Evolutionary conservation across 2,888 invertebrate species (phyloP).

Genomic region (Therioaphis trifolii): DNA sequence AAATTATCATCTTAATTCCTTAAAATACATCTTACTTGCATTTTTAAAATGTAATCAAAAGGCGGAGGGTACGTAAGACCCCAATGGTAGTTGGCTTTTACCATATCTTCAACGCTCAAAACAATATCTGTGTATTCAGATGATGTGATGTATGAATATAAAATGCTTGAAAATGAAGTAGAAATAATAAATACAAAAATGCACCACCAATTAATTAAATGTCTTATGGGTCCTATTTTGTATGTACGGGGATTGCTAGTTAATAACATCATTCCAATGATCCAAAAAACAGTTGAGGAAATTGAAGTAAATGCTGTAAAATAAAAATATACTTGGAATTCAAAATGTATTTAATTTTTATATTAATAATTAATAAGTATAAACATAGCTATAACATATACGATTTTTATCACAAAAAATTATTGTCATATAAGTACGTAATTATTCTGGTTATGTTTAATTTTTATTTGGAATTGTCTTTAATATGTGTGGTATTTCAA

Average conservation of each 20-base stretch:
- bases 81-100: constrained; percentile 62
- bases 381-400: no score
- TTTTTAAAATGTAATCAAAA: constrained; percentile 48
- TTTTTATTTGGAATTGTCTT: no score
- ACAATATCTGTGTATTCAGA: constrained; percentile 58
- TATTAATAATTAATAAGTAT: no score
- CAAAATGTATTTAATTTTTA: neutral
- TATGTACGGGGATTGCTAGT: constrained; percentile 36
- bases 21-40: constrained; percentile 35
- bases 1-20: neutral
- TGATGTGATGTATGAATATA: constrained; percentile 63
- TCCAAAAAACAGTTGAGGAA: constrained; percentile 47
- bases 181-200: constrained; percentile 63
- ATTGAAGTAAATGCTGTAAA: constrained; percentile 44
- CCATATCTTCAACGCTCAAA: constrained; percentile 53
- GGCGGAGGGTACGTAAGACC: constrained; percentile 63
- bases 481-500: no score
- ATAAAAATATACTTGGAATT: no score
- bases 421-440: no score
- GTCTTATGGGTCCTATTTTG: constrained; percentile 45
- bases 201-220: constrained; percentile 64
- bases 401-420: no score
- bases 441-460: no score
- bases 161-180: constrained; percentile 63
- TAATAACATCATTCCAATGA: constrained; percentile 42